Evolutionary conservation across 2,113 vertebrate genomes (phyloP), one percentile per base, ranked within the genome.

Genomic region (Hypomesus transpacificus): DNA sequence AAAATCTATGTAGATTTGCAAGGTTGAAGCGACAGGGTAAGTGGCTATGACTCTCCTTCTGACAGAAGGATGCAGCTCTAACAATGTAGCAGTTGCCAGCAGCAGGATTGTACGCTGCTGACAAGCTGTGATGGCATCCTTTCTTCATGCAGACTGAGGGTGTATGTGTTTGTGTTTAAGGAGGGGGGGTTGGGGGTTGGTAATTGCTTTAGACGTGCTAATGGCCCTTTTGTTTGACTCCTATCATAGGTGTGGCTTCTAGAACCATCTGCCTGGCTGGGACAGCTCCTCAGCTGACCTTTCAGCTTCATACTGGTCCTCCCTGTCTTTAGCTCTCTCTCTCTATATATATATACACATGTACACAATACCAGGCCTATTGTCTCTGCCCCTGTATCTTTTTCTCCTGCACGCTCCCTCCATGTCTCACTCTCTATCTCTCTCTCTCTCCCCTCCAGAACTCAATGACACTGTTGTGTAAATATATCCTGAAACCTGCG

Each of bases 161-260:
- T 46, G 9, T 46, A 8, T 46, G 39, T 8, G 39, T 46, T 46
- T 46, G 39, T 46, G 8, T 46, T 46, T 14, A 24, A 14, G 21
- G 4, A 61, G 59, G 18, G 8, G 7, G 58, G 14, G 58, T 13
- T 5, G 20, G 8, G 21, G 24, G 24, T 26, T 26, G 18, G 6
- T 4, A 56, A 53, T 80, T 76, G 75, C 73, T 76, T 78, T 77
- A 69, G 70, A 79, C 34, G 70, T 85, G 79, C 70, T 79, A 83
- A 85, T 79, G 16, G 73, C 20, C 72, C 81, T 79, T 83, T 69
- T 84, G 78, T 79, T 74, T 68, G 68, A 51, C 18, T 21, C 61
- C 76, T 73, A 79, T 76, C 78, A 78, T 73, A 78, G 73, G 75
- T 78, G 79, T 85, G 84, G 69, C 70, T 73, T 28, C 71, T 65